Conservation (phyloP, 2,888 invertebrate species). For the Crematogaster levior region DNA sequence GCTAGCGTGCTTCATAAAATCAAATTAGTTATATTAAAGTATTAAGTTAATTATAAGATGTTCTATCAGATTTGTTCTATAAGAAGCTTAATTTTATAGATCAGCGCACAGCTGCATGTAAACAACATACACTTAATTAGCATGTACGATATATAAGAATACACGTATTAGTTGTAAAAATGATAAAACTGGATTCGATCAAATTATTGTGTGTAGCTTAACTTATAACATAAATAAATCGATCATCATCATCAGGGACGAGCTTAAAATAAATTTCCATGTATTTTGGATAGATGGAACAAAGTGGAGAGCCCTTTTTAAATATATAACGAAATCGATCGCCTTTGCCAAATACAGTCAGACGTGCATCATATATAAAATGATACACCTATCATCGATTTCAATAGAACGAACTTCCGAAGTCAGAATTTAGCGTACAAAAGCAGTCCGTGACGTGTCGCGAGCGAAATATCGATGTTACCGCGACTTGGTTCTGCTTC, state of each 20-base stretch:
- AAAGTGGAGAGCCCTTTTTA: too few relatives aligned
- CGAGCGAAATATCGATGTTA: neutral
- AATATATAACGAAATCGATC: too few relatives aligned
- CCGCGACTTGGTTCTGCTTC: neutral
- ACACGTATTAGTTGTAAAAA: neutral
- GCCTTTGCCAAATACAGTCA: neutral
- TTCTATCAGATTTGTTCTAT: slow-evolving; percentile 25
- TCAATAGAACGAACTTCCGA: neutral
- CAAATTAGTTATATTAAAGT: neutral
- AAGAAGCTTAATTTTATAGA: slow-evolving; percentile 16
- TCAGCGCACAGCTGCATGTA: neutral
- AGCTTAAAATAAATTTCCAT: neutral
- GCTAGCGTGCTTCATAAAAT: neutral
- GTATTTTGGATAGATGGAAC: neutral
- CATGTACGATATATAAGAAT: neutral
- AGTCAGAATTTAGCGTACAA: neutral
- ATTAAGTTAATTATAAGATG: too few relatives aligned
- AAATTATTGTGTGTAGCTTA: neutral
- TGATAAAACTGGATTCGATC: neutral
- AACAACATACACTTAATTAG: slow-evolving; percentile 12
- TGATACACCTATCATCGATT: too few relatives aligned
- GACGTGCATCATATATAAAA: too few relatives aligned
- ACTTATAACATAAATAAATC: neutral
- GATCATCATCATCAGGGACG: neutral
- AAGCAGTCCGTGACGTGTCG: neutral